Conservation (phyloP, 2,113 vertebrate genomes). For the Poicephalus gulielmi region DNA sequence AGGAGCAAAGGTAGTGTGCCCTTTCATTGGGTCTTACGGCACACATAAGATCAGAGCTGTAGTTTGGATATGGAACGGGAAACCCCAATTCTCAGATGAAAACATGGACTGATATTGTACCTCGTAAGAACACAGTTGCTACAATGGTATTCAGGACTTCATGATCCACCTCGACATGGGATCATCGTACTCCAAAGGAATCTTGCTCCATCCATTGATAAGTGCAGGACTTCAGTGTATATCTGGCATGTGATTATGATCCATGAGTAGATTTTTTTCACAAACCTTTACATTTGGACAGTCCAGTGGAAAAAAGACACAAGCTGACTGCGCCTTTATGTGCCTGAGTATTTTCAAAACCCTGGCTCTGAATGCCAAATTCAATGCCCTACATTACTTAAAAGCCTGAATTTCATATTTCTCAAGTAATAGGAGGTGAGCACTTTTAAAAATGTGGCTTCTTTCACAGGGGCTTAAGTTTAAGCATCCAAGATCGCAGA, state of each 20-base stretch:
- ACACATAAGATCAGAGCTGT: neutral
- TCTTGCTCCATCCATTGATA: neutral
- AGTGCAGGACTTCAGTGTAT: neutral
- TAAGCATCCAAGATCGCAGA: neutral
- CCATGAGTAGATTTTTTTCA: neutral
- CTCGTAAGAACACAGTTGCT: neutral
- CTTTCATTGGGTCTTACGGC: neutral
- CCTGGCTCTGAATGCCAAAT: neutral
- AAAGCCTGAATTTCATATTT: neutral
- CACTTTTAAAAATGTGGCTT: neutral
- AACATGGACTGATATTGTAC: neutral
- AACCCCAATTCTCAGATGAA: neutral
- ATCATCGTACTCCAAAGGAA: neutral
- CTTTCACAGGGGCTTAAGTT: neutral
- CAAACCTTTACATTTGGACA: neutral
- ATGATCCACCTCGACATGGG: neutral
- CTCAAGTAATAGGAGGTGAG: neutral
- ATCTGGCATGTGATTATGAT: neutral
- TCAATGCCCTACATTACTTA: neutral
- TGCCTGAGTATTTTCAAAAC: neutral
- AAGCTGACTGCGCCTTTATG: neutral
- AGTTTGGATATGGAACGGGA: neutral
- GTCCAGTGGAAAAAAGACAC: neutral
- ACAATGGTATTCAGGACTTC: neutral
- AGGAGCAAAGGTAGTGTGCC: neutral